phyloP scores from a whole-genome alignment of 1,140 invertebrate genomes.

The Drosophila fuyamai region DNA sequence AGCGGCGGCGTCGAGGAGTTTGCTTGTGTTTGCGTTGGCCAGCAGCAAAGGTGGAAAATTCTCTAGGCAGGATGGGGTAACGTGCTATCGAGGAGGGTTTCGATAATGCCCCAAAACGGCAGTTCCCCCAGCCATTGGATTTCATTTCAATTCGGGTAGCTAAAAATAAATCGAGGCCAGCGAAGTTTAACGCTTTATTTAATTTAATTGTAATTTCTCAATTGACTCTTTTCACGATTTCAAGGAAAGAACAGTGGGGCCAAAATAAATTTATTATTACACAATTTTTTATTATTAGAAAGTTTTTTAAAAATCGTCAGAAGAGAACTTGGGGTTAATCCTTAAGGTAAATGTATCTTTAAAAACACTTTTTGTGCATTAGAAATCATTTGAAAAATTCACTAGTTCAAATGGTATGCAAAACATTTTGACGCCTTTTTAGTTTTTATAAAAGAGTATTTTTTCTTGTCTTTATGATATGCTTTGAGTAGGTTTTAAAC shows the following conservation, averaged over 20 bases:
- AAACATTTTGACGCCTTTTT: too few species aligned
- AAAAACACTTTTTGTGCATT: too few species aligned
- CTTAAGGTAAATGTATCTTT: too few species aligned
- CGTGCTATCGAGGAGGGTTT: conserved; percentile 18
- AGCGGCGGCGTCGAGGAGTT: conserved; percentile 56
- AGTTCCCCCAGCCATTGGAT: conserved; percentile 12
- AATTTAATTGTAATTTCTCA: conserved; percentile 20
- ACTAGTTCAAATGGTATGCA: too few species aligned
- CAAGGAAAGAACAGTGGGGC: neutral
- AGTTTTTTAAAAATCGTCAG: too few species aligned
- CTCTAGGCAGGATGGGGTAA: conserved; percentile 39
- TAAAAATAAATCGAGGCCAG: conserved; percentile 27
- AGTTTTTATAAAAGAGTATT: too few species aligned
- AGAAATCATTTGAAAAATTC: too few species aligned
- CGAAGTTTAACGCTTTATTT: conserved; percentile 32
- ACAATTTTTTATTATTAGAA: neutral
- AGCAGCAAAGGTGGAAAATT: conserved; percentile 60
- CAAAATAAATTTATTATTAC: neutral
- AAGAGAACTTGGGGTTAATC: too few species aligned
- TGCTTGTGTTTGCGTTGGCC: conserved; percentile 73
- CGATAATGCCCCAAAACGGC: conserved; percentile 19
- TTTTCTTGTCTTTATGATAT: too few species aligned
- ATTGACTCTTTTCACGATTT: neutral
- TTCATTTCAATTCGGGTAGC: conserved; percentile 22
- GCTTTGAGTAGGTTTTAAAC: too few species aligned